phyloP scores from a whole-genome alignment of 2,113 vertebrate genomes.

The Phrynosoma platyrhinos region DNA sequence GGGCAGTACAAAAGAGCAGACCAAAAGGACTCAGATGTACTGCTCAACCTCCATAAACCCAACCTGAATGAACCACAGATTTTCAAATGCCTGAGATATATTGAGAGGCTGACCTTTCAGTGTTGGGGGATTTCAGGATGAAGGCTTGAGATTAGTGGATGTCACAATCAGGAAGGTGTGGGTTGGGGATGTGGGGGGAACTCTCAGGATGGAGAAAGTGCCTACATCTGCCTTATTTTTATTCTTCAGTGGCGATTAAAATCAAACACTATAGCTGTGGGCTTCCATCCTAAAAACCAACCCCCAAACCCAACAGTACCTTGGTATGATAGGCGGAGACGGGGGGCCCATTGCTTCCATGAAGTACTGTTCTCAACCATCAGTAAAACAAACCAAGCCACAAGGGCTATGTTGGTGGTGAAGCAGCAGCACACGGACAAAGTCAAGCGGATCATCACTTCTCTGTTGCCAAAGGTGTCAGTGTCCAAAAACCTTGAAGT shows the following conservation, averaged over 20 bases:
- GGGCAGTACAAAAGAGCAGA: not conserved
- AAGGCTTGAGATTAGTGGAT: not conserved
- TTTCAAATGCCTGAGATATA: not conserved
- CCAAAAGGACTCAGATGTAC: not conserved
- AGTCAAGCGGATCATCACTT: slow-evolving; percentile 24
- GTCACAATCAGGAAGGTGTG: not conserved
- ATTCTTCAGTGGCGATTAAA: not conserved
- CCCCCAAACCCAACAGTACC: slow-evolving; percentile 54
- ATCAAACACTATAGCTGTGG: not conserved
- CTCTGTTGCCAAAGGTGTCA: not conserved
- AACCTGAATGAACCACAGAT: not conserved
- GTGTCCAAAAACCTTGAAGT: not conserved
- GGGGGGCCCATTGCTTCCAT: slow-evolving; percentile 61
- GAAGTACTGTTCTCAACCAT: slow-evolving; percentile 22
- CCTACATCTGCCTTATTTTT: not conserved
- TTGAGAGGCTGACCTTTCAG: not conserved
- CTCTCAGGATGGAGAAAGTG: not conserved
- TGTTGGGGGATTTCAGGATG: not conserved
- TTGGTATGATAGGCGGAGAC: slow-evolving; percentile 74
- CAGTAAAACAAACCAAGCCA: slow-evolving; percentile 54
- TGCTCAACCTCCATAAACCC: not conserved
- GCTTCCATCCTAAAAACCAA: not conserved
- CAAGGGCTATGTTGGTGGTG: not conserved
- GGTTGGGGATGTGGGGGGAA: no score
- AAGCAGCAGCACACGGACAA: not conserved